Base-by-base conservation (phyloP, 2,113 vertebrate species). In the Butastur rufipennis region DNA sequence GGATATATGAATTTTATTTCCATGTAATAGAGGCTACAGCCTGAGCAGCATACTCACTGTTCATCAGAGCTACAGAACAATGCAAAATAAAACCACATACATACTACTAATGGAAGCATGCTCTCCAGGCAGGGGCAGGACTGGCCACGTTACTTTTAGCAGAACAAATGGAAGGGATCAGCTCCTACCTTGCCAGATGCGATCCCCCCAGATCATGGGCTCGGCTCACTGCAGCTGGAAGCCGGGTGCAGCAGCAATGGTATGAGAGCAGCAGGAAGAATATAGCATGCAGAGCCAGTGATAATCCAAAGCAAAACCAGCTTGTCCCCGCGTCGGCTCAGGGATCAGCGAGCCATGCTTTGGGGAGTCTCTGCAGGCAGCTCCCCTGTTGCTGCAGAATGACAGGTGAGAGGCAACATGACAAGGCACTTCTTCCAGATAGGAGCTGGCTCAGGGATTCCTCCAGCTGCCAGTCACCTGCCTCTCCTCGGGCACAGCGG, bases 121-220 rank as follows among this genome's bases (percentile, higher is more conserved):
- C 34, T 72, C 17, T 32, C 66, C 68, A 52, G 38, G n/a, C 65
- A 87, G 22, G 12, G 56, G 40, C 83, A 79, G 77, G 81, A 61
- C 70, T 3, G 19, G 36, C 7, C 61, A 26, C 73, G 6, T 13
- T 18, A 29, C 65, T 72, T 79, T 43, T 2, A 79, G 65, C 47
- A 48, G n/a, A 74, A 65, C 21, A 72, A 67, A 75, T 5, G 23
- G n/a, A 95, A 61, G 61, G 26, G 32, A 72, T 53, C 72, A 32
- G 36, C 56, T 94, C 96, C 86, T 97, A 97, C 97, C 96, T 97
- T 86, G 68, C 13, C 61, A 84, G 67, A 43, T 3, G 70, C 11
- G 63, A 23, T 29, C 65, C 67, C 59, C 56, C 20, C 80, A 34
- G 86, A 53, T 11, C 0, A 3, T 2, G n/a, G 88, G 72, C 80